Conservation (phyloP, 2,113 vertebrate genomes). For the Eulemur macaco region DNA sequence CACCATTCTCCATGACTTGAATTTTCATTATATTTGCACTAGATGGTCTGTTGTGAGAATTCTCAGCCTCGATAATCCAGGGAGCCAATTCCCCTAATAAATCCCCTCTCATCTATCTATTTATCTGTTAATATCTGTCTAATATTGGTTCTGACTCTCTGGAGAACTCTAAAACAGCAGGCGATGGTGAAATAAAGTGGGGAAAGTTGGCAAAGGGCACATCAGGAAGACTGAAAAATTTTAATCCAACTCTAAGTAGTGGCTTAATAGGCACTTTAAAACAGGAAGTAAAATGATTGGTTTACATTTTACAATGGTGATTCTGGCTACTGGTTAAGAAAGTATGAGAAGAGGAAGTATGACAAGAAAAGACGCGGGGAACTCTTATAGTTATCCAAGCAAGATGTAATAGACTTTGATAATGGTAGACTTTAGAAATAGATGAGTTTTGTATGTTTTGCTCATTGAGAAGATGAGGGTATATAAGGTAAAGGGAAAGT, state of each 20-base stretch:
- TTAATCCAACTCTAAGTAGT: not conserved
- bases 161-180: not conserved
- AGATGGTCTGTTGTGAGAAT: not conserved
- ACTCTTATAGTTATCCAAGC: not conserved
- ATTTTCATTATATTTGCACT: too few relatives aligned
- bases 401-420: not conserved
- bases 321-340: not conserved
- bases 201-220: accelerated
- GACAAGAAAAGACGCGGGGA: not conserved
- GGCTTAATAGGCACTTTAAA: not conserved
- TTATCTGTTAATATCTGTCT: not conserved
- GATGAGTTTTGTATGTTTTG: not conserved
- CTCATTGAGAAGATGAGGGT: not conserved
- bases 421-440: not conserved
- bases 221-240: not conserved
- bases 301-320: not conserved
- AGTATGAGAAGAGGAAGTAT: not conserved
- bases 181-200: not conserved
- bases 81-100: not conserved
- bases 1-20: too few relatives aligned
- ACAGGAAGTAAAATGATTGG: not conserved
- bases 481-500: not conserved
- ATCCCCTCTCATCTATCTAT: not conserved
- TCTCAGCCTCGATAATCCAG: not conserved
- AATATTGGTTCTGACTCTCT: not conserved